phyloP scores from a whole-genome alignment of 2,113 vertebrate species.

The Hippotragus niger region DNA sequence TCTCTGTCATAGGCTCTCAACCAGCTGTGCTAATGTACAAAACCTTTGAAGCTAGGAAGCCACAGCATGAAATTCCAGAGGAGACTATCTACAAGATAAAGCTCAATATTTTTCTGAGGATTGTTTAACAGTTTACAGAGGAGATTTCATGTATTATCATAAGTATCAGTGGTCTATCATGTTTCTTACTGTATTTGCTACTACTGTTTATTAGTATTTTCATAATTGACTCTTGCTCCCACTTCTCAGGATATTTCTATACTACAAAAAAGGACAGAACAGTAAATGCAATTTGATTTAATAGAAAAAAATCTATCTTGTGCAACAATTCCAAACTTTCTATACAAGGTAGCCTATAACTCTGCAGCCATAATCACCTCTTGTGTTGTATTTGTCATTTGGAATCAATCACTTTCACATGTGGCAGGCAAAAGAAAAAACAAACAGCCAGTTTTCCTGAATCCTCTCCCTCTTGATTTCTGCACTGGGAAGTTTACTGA shows the following conservation, averaged over 20 bases:
- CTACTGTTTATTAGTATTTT: background rate
- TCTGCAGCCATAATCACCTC: background rate
- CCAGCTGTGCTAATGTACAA: background rate
- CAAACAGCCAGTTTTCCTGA: background rate
- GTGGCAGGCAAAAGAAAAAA: background rate
- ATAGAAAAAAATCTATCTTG: background rate
- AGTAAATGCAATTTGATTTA: background rate
- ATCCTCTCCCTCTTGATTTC: background rate
- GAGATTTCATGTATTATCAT: background rate
- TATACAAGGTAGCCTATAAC: background rate
- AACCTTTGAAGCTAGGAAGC: background rate
- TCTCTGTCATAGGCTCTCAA: background rate
- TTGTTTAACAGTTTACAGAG: background rate
- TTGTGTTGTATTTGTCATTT: background rate
- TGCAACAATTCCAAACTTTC: background rate
- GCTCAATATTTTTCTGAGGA: background rate
- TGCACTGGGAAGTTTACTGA: background rate
- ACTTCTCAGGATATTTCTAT: background rate
- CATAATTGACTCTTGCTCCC: background rate
- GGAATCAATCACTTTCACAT: background rate
- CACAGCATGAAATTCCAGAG: background rate
- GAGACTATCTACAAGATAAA: background rate
- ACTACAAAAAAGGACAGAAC: background rate
- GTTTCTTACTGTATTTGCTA: background rate
- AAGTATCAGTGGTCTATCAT: background rate